Base-by-base conservation (phyloP, 2,888 invertebrate species). In the Andrena bucephala region DNA sequence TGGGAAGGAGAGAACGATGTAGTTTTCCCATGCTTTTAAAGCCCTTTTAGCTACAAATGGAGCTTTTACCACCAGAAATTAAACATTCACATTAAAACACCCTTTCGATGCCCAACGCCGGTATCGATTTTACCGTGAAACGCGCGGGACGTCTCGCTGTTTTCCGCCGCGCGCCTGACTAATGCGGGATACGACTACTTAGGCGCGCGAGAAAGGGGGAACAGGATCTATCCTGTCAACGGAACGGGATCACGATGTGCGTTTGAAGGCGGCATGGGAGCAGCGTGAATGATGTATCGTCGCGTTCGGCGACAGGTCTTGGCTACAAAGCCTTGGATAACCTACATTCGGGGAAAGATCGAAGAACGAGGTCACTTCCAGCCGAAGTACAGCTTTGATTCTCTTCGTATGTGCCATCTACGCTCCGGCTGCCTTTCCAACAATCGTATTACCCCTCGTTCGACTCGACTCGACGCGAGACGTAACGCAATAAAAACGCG, bases 261-360 rank as follows among this genome's bases (percentile, higher is more conserved):
- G 63, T 24, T 52, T 42, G 62, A 71, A 75, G 78, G 75, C 84
- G 78, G 69, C 57, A 54, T 54, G 68, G 69, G 77, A 67, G 67
- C 77, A 73, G 4, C 54, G 84, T 81, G 88, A 88, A 87, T 88
- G 81, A 88, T 88, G 79, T 84, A 88, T 74, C 69, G 31, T 71
- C 59, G 24, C 65, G 42, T 31, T 70, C 78, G 79, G 59, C 72
- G 50, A 63, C n/a, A 54, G 66, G 31, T 78, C 70, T 69, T 59
- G 67, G 36, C 76, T 86, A 60, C 81, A 71, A 86, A 85, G 79
- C 81, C 79, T 76, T 36, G 76, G 73, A 75, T 84, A 87, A 88
- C 83, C 85, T 62, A 85, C 72, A 81, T 85, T 65, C 68, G 72
- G 76, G 42, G 69, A 77, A 73, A 65, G 80, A 81, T 81, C 72